Percentiles rank a stretch among this genome's conserved stretches.
These are phyloP conservation scores for Aviceda subcristata DNA, from an alignment of 2,113 vertebrate species.

Conservation along the genomic window DNA sequence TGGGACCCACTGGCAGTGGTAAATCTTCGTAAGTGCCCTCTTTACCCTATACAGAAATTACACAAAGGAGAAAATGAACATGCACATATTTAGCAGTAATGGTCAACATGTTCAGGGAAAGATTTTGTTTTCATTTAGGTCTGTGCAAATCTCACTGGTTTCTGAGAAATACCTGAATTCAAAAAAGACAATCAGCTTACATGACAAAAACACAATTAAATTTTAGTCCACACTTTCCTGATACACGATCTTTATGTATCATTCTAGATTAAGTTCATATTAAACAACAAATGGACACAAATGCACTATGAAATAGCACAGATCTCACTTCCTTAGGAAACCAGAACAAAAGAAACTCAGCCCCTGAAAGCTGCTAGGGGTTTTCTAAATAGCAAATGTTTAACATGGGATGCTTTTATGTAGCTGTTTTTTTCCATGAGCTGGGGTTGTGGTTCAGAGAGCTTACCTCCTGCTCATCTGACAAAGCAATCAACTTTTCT, in stretches of 20 bases:
- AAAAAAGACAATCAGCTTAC: not conserved
- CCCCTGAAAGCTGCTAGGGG: not conserved
- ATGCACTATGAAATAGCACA: not conserved
- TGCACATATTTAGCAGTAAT: not conserved
- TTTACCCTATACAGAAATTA: not conserved
- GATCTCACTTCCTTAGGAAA: not conserved
- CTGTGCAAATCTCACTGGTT: not conserved
- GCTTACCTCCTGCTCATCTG: not conserved
- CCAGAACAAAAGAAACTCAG: not conserved
- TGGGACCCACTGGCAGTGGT: slow-evolving; percentile 93
- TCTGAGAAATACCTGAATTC: not conserved
- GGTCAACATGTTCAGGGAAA: not conserved
- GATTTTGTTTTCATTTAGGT: not conserved
- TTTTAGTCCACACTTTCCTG: not conserved
- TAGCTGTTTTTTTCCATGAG: accelerated
- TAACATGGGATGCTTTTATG: not conserved
- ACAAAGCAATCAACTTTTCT: not conserved
- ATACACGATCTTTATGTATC: accelerated
- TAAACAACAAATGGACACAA: not conserved
- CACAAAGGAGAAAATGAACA: not conserved
- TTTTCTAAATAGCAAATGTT: not conserved
- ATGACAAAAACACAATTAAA: not conserved
- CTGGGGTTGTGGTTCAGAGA: not conserved
- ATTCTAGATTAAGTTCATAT: not conserved
- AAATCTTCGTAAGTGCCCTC: slow-evolving; percentile 92